phyloP scores from a whole-genome alignment of 2,888 invertebrate species.

The Drosophila neoperkinsi region DNA sequence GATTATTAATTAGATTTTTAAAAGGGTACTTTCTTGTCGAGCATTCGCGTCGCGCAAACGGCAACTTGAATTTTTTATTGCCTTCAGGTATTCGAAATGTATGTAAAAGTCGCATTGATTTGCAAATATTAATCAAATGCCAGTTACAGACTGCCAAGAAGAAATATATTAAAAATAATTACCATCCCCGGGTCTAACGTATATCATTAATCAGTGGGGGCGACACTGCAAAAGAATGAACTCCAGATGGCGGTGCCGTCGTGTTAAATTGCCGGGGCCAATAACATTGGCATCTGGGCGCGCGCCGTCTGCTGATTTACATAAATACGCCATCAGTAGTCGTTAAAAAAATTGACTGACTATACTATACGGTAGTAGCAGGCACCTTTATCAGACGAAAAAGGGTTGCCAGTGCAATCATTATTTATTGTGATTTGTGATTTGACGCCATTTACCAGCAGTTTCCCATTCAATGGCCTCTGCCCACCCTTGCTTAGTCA shows the following conservation, averaged over 20 bases:
- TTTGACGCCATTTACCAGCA: slow-evolving; percentile 69
- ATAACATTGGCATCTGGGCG: slow-evolving; percentile 51
- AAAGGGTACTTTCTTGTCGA: slow-evolving; percentile 15
- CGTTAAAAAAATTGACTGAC: slow-evolving; percentile 39
- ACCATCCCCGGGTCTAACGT: slow-evolving; percentile 53
- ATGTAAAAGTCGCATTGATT: slow-evolving; percentile 31
- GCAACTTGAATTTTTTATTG: slow-evolving; percentile 1
- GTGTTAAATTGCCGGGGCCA: slow-evolving; percentile 22
- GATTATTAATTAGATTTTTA: not conserved
- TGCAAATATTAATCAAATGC: slow-evolving; percentile 70
- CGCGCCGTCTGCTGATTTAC: slow-evolving; percentile 59
- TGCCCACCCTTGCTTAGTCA: slow-evolving; percentile 5
- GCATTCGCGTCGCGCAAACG: not conserved
- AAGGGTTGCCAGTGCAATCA: slow-evolving; percentile 62
- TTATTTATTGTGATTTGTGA: slow-evolving; percentile 81
- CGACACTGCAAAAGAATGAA: slow-evolving; percentile 29
- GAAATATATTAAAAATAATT: slow-evolving; percentile 74
- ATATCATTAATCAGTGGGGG: slow-evolving; percentile 64
- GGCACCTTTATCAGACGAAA: slow-evolving; percentile 21
- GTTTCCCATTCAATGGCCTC: slow-evolving; percentile 1
- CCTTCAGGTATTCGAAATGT: slow-evolving; percentile 20
- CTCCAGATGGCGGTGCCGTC: slow-evolving; percentile 33
- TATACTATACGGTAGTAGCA: not conserved
- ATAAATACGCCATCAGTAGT: slow-evolving; percentile 75
- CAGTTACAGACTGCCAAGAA: slow-evolving; percentile 58